phyloP scores from a whole-genome alignment of 2,113 vertebrate genomes.

The Indri indri region DNA sequence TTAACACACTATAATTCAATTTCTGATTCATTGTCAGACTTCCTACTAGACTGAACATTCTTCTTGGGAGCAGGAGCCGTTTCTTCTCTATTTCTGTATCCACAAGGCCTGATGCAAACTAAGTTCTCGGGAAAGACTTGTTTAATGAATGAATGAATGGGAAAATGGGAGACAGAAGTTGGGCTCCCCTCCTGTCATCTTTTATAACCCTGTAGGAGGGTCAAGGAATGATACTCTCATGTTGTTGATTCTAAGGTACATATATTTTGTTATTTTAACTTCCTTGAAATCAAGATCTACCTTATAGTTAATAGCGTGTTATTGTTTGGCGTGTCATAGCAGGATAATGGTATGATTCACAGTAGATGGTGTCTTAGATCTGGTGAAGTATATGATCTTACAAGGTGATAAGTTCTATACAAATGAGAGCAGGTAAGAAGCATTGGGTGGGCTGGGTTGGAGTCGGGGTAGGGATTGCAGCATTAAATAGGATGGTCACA shows the following conservation, averaged over 20 bases:
- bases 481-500: background rate
- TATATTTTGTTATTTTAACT: background rate
- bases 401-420: background rate
- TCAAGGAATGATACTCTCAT: background rate
- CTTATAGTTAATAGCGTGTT: background rate
- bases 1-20: background rate
- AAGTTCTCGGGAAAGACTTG: background rate
- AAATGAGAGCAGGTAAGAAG: background rate
- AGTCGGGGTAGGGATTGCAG: background rate
- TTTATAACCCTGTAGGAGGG: background rate
- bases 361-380: background rate
- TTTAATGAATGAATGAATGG: background rate
- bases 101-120: background rate
- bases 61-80: background rate
- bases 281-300: background rate
- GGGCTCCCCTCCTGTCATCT: background rate
- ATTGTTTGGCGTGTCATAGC: background rate
- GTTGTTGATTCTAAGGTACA: background rate
- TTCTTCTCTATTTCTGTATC: background rate
- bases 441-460: background rate
- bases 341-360: background rate
- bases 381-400: background rate
- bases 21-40: background rate
- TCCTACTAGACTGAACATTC: background rate
- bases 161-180: background rate